Evolutionary conservation across 2,797 vertebrate genomes (phyloP).

Genomic region (Nannoperca australis): DNA sequence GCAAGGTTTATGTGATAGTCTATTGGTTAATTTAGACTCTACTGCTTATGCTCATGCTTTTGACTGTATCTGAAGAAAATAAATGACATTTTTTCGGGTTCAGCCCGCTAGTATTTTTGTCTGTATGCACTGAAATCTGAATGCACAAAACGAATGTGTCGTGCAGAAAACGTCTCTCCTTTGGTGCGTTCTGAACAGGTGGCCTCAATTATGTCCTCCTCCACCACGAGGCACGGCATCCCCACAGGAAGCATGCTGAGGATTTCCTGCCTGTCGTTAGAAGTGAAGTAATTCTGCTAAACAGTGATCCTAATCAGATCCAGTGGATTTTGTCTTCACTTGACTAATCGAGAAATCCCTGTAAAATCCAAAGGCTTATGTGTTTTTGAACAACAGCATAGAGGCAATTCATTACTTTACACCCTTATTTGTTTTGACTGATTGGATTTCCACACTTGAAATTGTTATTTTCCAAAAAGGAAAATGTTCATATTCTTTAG

Average conservation of each 20-base stretch:
- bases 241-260: not conserved
- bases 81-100: not conserved
- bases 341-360: not conserved
- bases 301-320: not conserved
- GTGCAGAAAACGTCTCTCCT: not conserved
- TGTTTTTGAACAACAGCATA: not conserved
- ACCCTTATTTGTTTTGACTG: not conserved
- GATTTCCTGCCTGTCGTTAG: not conserved
- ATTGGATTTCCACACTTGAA: no score
- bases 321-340: not conserved
- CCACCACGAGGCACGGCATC: not conserved
- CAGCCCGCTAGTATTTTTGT: not conserved
- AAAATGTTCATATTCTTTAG: not conserved
- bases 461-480: not conserved
- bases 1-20: no score
- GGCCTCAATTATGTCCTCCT: constrained; percentile 26
- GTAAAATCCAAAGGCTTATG: not conserved
- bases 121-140: not conserved
- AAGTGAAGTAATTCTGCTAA: not conserved
- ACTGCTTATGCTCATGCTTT: no score
- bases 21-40: no score
- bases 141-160: not conserved
- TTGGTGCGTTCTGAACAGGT: constrained; percentile 17
- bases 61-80: no score
- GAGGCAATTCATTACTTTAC: not conserved